Evolutionary conservation across 2,797 vertebrate species (phyloP).

Genomic region (Poliocrania exsul): DNA sequence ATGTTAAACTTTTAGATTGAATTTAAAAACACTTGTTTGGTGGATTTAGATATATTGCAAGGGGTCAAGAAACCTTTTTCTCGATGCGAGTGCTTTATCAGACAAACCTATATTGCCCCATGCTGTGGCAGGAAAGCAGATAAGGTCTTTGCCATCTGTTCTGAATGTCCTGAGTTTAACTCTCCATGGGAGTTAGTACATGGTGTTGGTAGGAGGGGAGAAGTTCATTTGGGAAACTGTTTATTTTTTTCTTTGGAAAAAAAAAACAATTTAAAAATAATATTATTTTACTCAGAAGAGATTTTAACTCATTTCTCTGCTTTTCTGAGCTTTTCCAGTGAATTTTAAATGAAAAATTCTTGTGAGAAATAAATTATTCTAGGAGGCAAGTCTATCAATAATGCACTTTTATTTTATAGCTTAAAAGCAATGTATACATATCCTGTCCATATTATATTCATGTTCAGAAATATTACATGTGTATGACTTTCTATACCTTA

Average conservation of each 20-base stretch:
- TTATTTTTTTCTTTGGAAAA: constrained; percentile 39
- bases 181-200: constrained; percentile 60
- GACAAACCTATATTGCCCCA: constrained; percentile 27
- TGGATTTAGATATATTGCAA: background rate
- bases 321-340: background rate
- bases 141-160: constrained; percentile 72
- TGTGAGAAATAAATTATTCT: background rate
- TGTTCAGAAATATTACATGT: background rate
- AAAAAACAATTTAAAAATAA: background rate
- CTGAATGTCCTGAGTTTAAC: constrained; percentile 68
- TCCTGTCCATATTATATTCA: background rate
- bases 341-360: background rate
- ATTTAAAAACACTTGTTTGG: constrained; percentile 17
- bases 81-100: constrained; percentile 37
- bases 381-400: background rate
- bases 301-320: background rate
- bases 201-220: constrained; percentile 4
- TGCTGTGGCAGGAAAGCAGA: constrained; percentile 60
- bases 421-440: background rate
- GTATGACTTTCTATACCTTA: background rate
- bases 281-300: constrained; percentile 15
- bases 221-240: constrained; percentile 24
- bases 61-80: background rate
- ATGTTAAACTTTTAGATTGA: constrained; percentile 24
- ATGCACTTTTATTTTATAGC: background rate